Percentiles rank a stretch among this genome's conserved stretches.
phyloP scores from a whole-genome alignment of 2,888 invertebrate species.

The Tenodera sinensis region DNA sequence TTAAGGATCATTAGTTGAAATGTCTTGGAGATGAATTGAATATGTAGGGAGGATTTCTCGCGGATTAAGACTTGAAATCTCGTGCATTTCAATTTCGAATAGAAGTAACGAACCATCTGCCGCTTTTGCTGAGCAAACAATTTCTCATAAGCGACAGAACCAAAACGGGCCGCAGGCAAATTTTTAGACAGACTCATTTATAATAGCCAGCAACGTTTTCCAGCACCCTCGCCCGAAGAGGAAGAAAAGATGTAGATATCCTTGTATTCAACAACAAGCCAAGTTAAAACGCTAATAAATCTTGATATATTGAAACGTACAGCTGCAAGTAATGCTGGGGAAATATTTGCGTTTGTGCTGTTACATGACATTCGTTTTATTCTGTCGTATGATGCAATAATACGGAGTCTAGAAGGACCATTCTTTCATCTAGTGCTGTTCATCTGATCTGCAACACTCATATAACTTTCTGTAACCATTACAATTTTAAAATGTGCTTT shows the following conservation, averaged over 20 bases:
- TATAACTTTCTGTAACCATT: too few species aligned
- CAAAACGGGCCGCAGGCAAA: conserved; percentile 18
- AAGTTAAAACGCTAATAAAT: neutral
- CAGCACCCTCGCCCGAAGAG: too few species aligned
- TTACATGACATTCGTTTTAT: neutral
- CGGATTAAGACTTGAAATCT: conserved; percentile 3
- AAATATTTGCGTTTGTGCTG: neutral
- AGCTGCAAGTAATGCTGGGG: neutral
- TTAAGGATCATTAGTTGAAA: conserved; percentile 30
- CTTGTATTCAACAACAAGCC: neutral
- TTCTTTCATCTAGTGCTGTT: too few species aligned
- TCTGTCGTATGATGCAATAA: neutral
- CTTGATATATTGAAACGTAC: neutral
- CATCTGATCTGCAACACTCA: too few species aligned
- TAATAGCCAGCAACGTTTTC: conserved; percentile 7
- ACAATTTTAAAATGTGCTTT: too few species aligned
- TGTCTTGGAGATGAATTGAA: conserved; percentile 29
- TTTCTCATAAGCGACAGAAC: conserved; percentile 22
- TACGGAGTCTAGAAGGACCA: too few species aligned
- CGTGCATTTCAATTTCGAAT: conserved; percentile 22
- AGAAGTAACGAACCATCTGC: conserved; percentile 24
- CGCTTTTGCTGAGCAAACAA: conserved; percentile 20
- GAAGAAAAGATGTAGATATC: neutral
- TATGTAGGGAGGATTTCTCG: conserved; percentile 11
- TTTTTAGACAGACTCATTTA: conserved; percentile 27